Conservation (phyloP, 2,797 vertebrate genomes). For the Sebastes matsubarae region DNA sequence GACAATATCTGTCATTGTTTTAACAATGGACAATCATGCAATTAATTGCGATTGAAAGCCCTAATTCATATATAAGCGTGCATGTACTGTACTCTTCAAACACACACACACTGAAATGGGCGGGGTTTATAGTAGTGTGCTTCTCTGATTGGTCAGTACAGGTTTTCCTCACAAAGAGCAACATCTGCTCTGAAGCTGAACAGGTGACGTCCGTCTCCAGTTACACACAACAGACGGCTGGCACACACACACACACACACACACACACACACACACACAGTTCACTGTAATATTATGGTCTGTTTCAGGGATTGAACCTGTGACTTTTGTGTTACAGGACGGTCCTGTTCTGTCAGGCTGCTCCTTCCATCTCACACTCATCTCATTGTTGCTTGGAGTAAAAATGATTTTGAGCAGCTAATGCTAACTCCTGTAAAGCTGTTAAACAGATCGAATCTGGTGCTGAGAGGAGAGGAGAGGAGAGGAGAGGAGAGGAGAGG, state of each 20-base stretch:
- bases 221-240: conserved; percentile 34
- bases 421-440: neutral
- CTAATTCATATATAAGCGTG: neutral
- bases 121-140: fast-evolving
- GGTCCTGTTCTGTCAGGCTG: neutral
- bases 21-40: no score
- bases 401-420: neutral
- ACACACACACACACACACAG: neutral
- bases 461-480: neutral
- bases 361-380: no score
- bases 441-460: neutral
- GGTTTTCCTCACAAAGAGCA: conserved; percentile 7
- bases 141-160: conserved; percentile 1
- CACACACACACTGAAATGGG: neutral
- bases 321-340: neutral
- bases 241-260: neutral
- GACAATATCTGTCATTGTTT: no score
- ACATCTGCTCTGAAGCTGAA: conserved; percentile 24
- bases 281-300: no score
- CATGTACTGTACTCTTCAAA: neutral
- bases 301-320: neutral
- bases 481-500: neutral
- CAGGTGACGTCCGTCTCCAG: conserved; percentile 53
- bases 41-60: no score
- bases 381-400: neutral